Evolutionary conservation across 2,888 invertebrate species (phyloP), one percentile per base, ranked within the genome.

Genomic region (Strigamia crassipes): DNA sequence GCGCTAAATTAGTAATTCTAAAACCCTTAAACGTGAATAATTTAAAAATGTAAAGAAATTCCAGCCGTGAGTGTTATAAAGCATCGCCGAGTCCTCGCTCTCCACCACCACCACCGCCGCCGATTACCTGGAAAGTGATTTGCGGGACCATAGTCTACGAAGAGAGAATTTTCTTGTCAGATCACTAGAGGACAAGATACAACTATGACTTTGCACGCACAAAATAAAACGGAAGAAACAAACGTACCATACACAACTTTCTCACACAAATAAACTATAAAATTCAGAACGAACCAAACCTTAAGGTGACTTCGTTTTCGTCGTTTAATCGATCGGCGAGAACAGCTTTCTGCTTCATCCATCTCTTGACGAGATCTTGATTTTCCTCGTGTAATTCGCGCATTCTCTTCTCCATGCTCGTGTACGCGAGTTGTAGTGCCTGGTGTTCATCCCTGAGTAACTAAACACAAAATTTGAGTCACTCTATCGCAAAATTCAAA

Each of bases 241-340:
- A 46, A 46, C 46, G 15, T 46, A 46, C 46, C 18, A 21, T 10
- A 61, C 61, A 10, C 61, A n/a, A 61, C 21, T 18, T 51, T 21
- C 23, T 61, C n/a, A 8, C 21, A 18, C 21, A 18, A 0, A 21
- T n/a, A 61, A 23, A 61, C 5, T 23, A 18, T 23, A 12, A 9
- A 61, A n/a, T 23, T n/a, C 21, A n/a, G n/a, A 61, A 61, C n/a
- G 78, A 46, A n/a, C 92, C 84, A 84, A 91, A 96, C 95, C 93
- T 95, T 85, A 95, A 89, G 87, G 95, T 94, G 87, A 93, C 93
- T 88, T 98, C 98, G 90, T 98, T 98, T 89, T 98, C 97, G 89
- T 95, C 95, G 87, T 99, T 99, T 92, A 99, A 92, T 89, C 94
- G 94, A 86, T 98, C 97, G 0, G 97, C 98, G 90, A 97, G 97